Conservation (phyloP, 1,140 invertebrate species). For the Lysiphlebus fabarum region DNA sequence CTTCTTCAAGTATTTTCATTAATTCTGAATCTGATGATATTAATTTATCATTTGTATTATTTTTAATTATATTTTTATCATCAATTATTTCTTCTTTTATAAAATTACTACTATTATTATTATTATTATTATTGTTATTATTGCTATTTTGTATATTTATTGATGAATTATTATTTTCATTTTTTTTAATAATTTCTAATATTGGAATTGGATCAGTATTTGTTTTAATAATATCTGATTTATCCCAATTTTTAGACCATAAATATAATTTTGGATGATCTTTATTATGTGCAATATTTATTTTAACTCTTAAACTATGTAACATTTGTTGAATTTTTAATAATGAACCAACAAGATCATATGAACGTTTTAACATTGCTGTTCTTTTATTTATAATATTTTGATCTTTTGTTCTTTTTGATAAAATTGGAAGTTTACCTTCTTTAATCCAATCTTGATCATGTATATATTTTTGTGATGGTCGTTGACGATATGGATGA, state of each 20-base stretch:
- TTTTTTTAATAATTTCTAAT: slow-evolving; percentile 36
- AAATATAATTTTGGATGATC: slow-evolving; percentile 81
- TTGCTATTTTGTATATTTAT: slow-evolving; percentile 23
- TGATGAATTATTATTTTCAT: slow-evolving; percentile 22
- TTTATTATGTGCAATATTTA: slow-evolving; percentile 72
- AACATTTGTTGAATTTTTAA: slow-evolving; percentile 66
- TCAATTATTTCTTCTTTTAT: slow-evolving; percentile 30
- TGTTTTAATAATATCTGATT: slow-evolving; percentile 47
- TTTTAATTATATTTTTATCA: slow-evolving; percentile 31
- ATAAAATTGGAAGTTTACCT: slow-evolving; percentile 67
- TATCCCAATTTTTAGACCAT: slow-evolving; percentile 81
- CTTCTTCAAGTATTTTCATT: slow-evolving; percentile 53
- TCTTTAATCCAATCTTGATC: slow-evolving; percentile 86
- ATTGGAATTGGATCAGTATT: slow-evolving; percentile 43
- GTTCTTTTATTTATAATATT: slow-evolving; percentile 46
- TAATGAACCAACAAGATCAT: slow-evolving; percentile 70
- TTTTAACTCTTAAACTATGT: slow-evolving; percentile 70
- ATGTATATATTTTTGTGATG: slow-evolving; percentile 71
- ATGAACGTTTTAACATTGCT: slow-evolving; percentile 63
- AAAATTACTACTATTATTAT: background rate
- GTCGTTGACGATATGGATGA: slow-evolving; percentile 69
- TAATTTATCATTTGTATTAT: slow-evolving; percentile 44
- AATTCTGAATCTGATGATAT: slow-evolving; percentile 50
- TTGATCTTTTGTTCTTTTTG: slow-evolving; percentile 47
- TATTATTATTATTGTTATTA: background rate